Conservation (phyloP, 1,140 invertebrate genomes). For the Cheumatopsyche charites region DNA sequence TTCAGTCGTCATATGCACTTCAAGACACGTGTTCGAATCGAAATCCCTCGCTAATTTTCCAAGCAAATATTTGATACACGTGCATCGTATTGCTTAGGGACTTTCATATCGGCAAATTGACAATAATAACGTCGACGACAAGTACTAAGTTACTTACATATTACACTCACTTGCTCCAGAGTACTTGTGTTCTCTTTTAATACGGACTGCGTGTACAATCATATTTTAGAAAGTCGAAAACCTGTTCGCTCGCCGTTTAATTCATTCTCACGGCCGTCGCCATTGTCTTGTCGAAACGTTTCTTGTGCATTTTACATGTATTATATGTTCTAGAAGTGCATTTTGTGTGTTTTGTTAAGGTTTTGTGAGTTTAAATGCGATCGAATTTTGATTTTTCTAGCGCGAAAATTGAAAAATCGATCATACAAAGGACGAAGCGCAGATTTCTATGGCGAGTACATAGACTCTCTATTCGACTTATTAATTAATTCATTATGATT, state of each 20-base stretch:
- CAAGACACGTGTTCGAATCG: no score
- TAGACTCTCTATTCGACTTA: no score
- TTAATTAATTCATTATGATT: no score
- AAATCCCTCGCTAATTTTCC: no score
- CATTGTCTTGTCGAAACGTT: slow-evolving; percentile 36
- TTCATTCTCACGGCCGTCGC: slow-evolving; percentile 37
- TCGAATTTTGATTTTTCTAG: background rate
- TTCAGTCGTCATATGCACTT: no score
- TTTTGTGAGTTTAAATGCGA: background rate
- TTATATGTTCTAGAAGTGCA: background rate
- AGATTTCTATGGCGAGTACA: no score
- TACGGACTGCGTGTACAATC: slow-evolving; percentile 15
- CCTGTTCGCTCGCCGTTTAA: slow-evolving; percentile 34
- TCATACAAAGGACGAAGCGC: no score
- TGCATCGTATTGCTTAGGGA: no score
- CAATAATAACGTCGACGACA: slow-evolving; percentile 24
- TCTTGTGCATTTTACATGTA: background rate
- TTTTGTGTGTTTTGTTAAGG: background rate
- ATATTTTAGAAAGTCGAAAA: slow-evolving; percentile 39
- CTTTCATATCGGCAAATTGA: slow-evolving; percentile 38
- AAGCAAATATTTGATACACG: no score
- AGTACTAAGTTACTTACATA: no score
- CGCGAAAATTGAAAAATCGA: no score
- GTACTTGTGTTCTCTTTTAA: slow-evolving; percentile 2
- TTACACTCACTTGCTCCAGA: background rate